Conservation (phyloP, 2,113 vertebrate species). For the Chloropsis cyanopogon region DNA sequence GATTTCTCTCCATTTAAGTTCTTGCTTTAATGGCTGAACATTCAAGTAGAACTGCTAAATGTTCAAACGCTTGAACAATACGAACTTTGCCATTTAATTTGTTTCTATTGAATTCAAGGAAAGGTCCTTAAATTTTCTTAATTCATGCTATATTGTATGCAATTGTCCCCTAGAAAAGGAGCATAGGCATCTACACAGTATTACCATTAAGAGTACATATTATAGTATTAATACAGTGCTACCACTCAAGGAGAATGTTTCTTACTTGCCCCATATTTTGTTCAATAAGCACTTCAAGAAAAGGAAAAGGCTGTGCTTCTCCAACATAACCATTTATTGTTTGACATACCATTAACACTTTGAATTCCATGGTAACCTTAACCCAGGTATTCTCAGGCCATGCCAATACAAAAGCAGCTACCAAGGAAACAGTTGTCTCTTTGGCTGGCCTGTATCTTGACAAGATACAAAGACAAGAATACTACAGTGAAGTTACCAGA, state of each 20-base stretch:
- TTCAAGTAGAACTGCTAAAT: not conserved
- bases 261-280: not conserved
- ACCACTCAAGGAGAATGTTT: not conserved
- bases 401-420: not conserved
- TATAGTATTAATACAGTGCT: not conserved
- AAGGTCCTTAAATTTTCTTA: not conserved
- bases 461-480: not conserved
- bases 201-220: not conserved
- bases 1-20: not conserved
- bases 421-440: not conserved
- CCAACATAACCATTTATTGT: not conserved
- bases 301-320: not conserved
- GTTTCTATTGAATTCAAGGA: not conserved
- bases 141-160: rapidly evolving
- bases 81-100: not conserved
- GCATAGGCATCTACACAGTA: rapidly evolving
- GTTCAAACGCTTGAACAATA: not conserved
- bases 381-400: not conserved
- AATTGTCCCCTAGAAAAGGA: not conserved
- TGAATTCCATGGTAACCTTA: not conserved
- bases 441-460: not conserved
- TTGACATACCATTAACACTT: not conserved
- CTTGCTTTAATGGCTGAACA: not conserved
- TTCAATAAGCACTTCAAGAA: not conserved
- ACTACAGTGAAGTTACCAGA: not conserved